Evolutionary conservation across 2,113 vertebrate genomes (phyloP).

Genomic region (Pseudois nayaur): DNA sequence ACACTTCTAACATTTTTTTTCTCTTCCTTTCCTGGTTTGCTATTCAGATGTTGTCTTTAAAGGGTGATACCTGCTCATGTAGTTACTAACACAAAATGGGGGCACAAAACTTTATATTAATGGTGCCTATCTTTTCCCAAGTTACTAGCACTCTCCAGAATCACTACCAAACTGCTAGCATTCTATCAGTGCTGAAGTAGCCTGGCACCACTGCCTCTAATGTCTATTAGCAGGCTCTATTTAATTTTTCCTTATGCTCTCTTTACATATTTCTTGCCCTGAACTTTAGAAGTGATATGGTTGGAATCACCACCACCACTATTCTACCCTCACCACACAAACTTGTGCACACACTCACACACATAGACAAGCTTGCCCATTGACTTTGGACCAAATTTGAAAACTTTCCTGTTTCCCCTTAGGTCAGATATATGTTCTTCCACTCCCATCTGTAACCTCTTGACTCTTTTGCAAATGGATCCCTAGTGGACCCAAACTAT

Average conservation of each 20-base stretch:
- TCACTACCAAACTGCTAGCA: not conserved
- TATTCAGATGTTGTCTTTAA: not conserved
- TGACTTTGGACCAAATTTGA: not conserved
- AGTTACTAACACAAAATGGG: not conserved
- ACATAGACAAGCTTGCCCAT: not conserved
- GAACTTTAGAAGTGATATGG: not conserved
- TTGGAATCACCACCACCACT: not conserved
- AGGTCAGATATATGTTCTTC: not conserved
- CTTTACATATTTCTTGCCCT: not conserved
- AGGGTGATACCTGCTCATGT: not conserved
- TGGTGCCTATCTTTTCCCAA: not conserved
- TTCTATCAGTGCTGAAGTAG: not conserved
- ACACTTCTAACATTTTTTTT: not conserved
- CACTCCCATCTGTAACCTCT: not conserved
- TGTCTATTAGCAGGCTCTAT: not conserved
- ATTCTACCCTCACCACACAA: too few relatives aligned
- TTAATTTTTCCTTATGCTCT: not conserved
- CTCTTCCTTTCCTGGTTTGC: not conserved
- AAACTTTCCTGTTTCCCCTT: not conserved
- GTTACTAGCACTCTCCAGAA: not conserved
- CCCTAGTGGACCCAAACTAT: not conserved
- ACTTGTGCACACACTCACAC: not conserved
- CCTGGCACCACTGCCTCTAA: not conserved
- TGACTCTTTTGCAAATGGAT: not conserved
- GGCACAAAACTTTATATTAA: not conserved